These are phyloP conservation scores for Cosmorhoe ocellata DNA, from an alignment of 2,888 invertebrate genomes.

Conservation along the genomic window DNA sequence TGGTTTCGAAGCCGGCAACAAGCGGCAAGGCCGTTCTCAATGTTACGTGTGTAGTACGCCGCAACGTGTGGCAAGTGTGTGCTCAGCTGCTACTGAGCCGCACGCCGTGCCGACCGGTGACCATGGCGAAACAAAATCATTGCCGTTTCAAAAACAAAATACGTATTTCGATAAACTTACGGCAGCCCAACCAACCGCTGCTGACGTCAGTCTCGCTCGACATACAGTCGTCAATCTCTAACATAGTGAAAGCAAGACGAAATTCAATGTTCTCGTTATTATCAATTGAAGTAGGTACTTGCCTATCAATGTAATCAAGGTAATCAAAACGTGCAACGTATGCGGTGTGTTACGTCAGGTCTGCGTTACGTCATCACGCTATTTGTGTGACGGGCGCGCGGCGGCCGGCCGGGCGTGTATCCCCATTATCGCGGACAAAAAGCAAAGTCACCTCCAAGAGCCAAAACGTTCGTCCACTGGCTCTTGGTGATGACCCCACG, in stretches of 20 bases:
- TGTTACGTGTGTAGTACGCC: conserved; percentile 56
- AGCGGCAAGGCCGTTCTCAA: conserved; percentile 71
- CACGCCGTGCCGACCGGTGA: conserved; percentile 33
- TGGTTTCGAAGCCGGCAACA: conserved; percentile 53
- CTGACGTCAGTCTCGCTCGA: too few relatives aligned
- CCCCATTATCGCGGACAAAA: conserved; percentile 44
- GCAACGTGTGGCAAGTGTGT: conserved; percentile 43
- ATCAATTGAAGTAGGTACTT: conserved; percentile 3
- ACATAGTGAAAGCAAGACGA: too few relatives aligned
- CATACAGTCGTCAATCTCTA: too few relatives aligned
- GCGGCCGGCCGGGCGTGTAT: conserved; percentile 36
- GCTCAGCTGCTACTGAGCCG: conserved; percentile 50
- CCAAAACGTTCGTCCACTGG: conserved; percentile 39
- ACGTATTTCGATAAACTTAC: conserved; percentile 15
- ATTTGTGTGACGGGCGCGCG: conserved; percentile 26
- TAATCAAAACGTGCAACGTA: conserved; percentile 31
- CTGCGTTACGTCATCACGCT: conserved; percentile 26
- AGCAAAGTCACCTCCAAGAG: conserved; percentile 55
- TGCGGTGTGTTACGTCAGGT: conserved; percentile 30
- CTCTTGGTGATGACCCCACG: conserved; percentile 49
- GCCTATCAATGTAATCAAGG: conserved; percentile 28
- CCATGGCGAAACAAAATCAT: conserved; percentile 45
- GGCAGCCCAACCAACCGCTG: neutral
- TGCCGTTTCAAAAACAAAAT: conserved; percentile 38
- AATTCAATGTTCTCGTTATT: too few relatives aligned